Percentiles rank a stretch among this genome's conserved stretches.
These are phyloP conservation scores for Sicus ferrugineus DNA, from an alignment of 2,888 invertebrate genomes.

Conservation along the genomic window DNA sequence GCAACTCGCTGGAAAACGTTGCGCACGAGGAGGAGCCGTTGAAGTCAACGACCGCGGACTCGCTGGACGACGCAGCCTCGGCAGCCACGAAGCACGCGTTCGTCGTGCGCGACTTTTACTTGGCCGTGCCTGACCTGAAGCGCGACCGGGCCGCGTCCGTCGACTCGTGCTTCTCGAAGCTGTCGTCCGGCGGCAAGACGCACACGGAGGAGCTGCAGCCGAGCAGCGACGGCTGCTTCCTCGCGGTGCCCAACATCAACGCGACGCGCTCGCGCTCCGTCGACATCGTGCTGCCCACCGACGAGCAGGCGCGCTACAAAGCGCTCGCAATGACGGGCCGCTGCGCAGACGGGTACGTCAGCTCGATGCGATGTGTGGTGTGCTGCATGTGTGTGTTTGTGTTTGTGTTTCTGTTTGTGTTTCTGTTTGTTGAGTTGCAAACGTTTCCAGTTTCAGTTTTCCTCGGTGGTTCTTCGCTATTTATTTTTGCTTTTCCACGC, in stretches of 20 bases:
- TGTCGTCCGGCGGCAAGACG: slow-evolving; percentile 75
- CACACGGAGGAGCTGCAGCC: slow-evolving; percentile 71
- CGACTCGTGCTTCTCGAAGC: slow-evolving; percentile 85
- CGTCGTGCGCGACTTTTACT: slow-evolving; percentile 76
- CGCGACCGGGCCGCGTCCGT: slow-evolving; percentile 88
- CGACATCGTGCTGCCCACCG: slow-evolving; percentile 86
- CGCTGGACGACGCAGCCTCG: slow-evolving; percentile 61
- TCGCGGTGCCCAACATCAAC: slow-evolving; percentile 76
- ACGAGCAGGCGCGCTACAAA: slow-evolving; percentile 84
- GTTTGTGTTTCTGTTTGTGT: background rate
- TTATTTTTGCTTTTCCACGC: background rate
- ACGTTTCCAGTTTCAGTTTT: background rate
- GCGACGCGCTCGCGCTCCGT: slow-evolving; percentile 81
- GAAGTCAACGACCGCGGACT: slow-evolving; percentile 49
- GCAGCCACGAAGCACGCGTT: slow-evolving; percentile 57
- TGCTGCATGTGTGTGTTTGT: slow-evolving; percentile 4
- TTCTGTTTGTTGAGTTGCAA: background rate
- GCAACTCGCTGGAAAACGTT: slow-evolving; percentile 76
- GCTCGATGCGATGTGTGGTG: slow-evolving; percentile 17
- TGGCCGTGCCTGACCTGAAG: slow-evolving; percentile 83
- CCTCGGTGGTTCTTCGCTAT: background rate
- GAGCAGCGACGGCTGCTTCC: slow-evolving; percentile 68
- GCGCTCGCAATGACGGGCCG: slow-evolving; percentile 74
- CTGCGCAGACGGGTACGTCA: slow-evolving; percentile 56
- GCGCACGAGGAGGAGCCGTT: slow-evolving; percentile 65